phyloP scores from a whole-genome alignment of 2,113 vertebrate genomes.

The Cyprinodon brontotheroides region DNA sequence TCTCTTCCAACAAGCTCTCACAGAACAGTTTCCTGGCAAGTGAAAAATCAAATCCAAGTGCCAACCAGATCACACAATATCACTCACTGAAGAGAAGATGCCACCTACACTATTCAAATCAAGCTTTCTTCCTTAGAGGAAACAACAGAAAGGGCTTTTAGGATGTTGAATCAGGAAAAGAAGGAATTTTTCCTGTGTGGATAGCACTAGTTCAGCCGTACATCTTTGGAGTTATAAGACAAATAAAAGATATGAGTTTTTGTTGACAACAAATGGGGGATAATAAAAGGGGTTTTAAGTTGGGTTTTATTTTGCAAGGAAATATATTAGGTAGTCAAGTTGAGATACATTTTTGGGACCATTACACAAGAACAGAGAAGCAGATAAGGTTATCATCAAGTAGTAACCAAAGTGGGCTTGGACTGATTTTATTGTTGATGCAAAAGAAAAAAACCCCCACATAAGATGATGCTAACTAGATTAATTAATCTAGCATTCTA shows the following conservation, averaged over 20 bases:
- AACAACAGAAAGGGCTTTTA: not conserved
- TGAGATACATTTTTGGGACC: not conserved
- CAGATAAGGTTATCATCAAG: not conserved
- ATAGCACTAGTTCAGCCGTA: not conserved
- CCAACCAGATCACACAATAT: conserved; percentile 6
- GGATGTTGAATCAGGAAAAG: not conserved
- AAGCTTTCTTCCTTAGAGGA: not conserved
- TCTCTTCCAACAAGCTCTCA: conserved; percentile 11
- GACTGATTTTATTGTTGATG: too few relatives aligned
- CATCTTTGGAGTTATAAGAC: not conserved
- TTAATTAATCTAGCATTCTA: too few relatives aligned
- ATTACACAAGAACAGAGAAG: too few relatives aligned
- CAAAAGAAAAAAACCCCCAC: too few relatives aligned
- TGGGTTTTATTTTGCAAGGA: not conserved
- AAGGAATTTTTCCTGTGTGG: not conserved
- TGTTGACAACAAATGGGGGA: not conserved
- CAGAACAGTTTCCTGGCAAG: conserved; percentile 9
- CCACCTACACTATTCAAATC: conserved; percentile 14
- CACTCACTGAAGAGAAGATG: conserved; percentile 3
- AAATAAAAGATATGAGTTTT: not conserved
- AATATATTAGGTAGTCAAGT: too few relatives aligned
- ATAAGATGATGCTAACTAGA: too few relatives aligned
- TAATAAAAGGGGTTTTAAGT: not conserved
- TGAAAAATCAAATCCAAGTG: not conserved
- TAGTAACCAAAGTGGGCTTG: not conserved